Percentiles rank a stretch among this genome's conserved stretches.
These are phyloP conservation scores for Drosophila nasuta DNA, from an alignment of 1,140 invertebrate species.

Conservation along the genomic window DNA sequence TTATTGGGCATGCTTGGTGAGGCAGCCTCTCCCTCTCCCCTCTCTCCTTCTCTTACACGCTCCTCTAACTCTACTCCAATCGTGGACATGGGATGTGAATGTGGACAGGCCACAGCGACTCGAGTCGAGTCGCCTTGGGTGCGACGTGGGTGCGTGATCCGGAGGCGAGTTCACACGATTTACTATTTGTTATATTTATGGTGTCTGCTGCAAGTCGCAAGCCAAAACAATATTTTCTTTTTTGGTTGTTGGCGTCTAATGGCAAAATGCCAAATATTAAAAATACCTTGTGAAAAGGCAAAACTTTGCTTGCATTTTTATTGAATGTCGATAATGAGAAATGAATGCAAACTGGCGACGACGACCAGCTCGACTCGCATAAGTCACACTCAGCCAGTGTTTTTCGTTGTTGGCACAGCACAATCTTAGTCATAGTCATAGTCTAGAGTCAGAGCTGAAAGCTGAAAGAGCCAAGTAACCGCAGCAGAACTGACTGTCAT, in stretches of 20 bases:
- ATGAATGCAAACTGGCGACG: conserved; percentile 63
- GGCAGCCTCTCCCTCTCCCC: conserved; percentile 43
- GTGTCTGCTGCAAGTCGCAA: conserved; percentile 72
- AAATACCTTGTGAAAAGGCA: conserved; percentile 41
- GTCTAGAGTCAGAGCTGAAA: not conserved
- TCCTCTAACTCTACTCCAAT: not conserved
- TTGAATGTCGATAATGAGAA: conserved; percentile 78
- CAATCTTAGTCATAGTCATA: not conserved
- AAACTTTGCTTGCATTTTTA: conserved; percentile 70
- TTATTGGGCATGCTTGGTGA: conserved; percentile 79
- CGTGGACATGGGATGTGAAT: conserved; percentile 4
- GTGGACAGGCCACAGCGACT: conserved; percentile 42
- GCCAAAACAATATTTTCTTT: conserved; percentile 58
- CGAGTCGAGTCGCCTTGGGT: conserved; percentile 8
- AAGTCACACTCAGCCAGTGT: conserved; percentile 36
- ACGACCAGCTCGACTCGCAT: conserved; percentile 43
- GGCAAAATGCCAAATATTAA: conserved; percentile 70
- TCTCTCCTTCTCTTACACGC: not conserved
- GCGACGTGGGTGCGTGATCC: conserved; percentile 54
- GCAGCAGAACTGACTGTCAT: conserved; percentile 49
- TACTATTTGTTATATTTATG: conserved; percentile 66
- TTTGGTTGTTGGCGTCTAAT: conserved; percentile 41
- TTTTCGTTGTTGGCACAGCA: not conserved
- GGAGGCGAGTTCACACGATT: conserved; percentile 15
- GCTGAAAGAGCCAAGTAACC: not conserved